A percentile compares a stretch with the other conserved stretches of the same genome.
phyloP scores from a whole-genome alignment of 2,797 vertebrate genomes.

The Delichon dasypus region DNA sequence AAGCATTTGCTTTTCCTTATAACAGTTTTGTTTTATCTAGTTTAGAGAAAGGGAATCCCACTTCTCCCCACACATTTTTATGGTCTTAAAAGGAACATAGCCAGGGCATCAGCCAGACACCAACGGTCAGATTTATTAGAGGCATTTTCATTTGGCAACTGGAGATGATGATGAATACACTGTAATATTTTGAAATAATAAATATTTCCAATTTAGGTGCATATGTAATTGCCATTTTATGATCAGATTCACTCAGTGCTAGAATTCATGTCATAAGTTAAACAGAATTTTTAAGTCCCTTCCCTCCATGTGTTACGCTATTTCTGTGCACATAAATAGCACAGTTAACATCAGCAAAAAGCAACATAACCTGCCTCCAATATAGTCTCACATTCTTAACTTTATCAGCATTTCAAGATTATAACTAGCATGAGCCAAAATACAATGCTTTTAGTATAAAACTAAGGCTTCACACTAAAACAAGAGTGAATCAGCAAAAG shows the following conservation, averaged over 20 bases:
- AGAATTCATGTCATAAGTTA: not conserved
- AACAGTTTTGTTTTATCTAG: not conserved
- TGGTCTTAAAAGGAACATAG: not conserved
- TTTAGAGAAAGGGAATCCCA: not conserved
- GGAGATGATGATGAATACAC: not conserved
- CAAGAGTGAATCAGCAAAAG: conserved; percentile 8
- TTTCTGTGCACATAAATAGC: not conserved
- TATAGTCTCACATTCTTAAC: not conserved
- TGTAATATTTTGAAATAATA: not conserved
- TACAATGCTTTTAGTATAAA: not conserved
- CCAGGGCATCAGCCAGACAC: not conserved
- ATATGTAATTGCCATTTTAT: not conserved
- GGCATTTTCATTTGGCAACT: not conserved
- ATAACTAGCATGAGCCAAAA: not conserved
- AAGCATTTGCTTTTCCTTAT: not conserved
- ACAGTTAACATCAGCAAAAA: conserved; percentile 1
- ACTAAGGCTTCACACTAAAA: not conserved
- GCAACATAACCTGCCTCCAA: not conserved
- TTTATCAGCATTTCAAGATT: not conserved
- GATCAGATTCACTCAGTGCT: not conserved
- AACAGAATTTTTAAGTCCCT: not conserved
- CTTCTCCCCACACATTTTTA: not conserved
- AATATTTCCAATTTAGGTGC: not conserved
- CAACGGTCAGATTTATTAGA: not conserved
- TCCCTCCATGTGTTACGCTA: not conserved